These are phyloP conservation scores for Sclerurus mexicanus DNA, from an alignment of 2,113 vertebrate genomes.

Conservation along the genomic window DNA sequence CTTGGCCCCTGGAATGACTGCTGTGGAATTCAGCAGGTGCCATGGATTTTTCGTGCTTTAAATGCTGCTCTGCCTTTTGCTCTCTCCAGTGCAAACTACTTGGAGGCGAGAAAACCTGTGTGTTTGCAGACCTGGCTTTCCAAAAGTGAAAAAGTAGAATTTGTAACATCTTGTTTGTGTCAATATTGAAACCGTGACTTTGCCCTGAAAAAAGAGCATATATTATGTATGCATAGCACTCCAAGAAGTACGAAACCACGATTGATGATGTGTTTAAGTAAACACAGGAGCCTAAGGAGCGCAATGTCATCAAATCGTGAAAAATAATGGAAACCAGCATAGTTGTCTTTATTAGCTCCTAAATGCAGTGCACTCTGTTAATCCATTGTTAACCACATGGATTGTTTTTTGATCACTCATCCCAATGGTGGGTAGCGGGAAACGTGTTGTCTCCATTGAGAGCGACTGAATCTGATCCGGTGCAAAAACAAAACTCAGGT, in stretches of 20 bases:
- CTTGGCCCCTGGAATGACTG: neutral
- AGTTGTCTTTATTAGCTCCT: conserved; percentile 20
- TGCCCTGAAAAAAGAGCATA: neutral
- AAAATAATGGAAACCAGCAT: conserved; percentile 39
- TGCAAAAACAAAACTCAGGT: neutral
- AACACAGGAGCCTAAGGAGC: conserved; percentile 44
- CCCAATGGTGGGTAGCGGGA: neutral
- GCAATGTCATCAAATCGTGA: conserved; percentile 15
- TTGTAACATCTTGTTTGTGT: neutral
- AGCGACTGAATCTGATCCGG: neutral
- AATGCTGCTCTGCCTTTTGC: neutral
- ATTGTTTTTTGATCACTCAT: conserved; percentile 16
- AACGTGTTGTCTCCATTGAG: neutral
- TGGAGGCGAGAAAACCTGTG: neutral
- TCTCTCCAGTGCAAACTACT: neutral
- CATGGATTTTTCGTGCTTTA: neutral
- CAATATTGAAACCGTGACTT: neutral
- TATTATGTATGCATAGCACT: neutral
- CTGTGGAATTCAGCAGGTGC: conserved; percentile 6
- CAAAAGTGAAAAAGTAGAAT: neutral
- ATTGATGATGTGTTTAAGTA: conserved; percentile 43
- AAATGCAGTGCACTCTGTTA: conserved; percentile 31
- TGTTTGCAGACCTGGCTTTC: neutral
- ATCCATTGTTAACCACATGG: conserved; percentile 31
- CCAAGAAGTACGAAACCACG: neutral